Conservation (phyloP, 2,888 invertebrate genomes). For the Sarcophaga variegata region DNA sequence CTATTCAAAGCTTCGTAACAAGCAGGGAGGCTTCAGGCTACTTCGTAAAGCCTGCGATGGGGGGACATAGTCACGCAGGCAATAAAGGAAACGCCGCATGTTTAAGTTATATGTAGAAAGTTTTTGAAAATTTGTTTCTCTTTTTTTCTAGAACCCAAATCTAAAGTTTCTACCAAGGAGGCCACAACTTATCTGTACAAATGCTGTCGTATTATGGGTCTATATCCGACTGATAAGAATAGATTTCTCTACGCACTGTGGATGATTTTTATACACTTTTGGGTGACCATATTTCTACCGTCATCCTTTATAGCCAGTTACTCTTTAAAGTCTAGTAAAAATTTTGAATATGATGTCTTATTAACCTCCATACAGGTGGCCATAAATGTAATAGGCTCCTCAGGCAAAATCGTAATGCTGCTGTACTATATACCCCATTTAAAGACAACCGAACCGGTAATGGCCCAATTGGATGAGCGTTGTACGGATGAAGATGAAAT, state of each 20-base stretch:
- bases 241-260: conserved; percentile 59
- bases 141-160: neutral
- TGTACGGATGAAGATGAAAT: conserved; percentile 66
- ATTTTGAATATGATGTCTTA: conserved; percentile 65
- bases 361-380: conserved; percentile 70
- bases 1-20: no score
- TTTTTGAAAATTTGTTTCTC: conserved; percentile 14
- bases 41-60: no score
- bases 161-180: conserved; percentile 40
- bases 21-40: no score
- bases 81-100: no score
- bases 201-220: conserved; percentile 67
- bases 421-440: conserved; percentile 62
- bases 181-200: conserved; percentile 57
- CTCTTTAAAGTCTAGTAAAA: conserved; percentile 42
- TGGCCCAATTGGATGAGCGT: conserved; percentile 71
- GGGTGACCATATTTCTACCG: conserved; percentile 68
- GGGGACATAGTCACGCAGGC: no score
- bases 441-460: conserved; percentile 55
- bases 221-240: conserved; percentile 55
- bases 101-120: neutral
- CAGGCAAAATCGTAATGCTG: conserved; percentile 66
- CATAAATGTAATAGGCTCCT: conserved; percentile 69
- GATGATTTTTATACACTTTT: conserved; percentile 49
- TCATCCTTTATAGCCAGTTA: conserved; percentile 68